phyloP scores from a whole-genome alignment of 1,140 invertebrate species.

The Drosophila willistoni region DNA sequence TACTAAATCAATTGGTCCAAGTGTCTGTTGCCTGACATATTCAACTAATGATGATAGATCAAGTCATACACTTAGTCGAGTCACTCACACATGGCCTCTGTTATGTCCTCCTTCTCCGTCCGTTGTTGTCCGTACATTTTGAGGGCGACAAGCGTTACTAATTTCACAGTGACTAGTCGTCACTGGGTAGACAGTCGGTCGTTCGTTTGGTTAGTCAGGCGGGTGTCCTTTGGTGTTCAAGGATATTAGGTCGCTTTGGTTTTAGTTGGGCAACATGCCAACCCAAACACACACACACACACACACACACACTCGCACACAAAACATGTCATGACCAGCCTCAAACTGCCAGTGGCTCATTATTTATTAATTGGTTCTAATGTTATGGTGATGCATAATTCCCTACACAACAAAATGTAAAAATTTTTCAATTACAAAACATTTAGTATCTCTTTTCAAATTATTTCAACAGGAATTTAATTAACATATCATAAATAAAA shows the following conservation, averaged over 20 bases:
- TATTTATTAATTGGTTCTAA: conserved; percentile 53
- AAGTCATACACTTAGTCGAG: conserved; percentile 49
- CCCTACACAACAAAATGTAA: conserved; percentile 16
- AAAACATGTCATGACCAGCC: conserved; percentile 20
- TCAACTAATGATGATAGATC: conserved; percentile 63
- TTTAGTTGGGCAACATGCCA: conserved; percentile 25
- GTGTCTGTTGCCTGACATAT: conserved; percentile 57
- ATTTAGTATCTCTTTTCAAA: conserved; percentile 14
- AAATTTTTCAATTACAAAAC: conserved; percentile 45
- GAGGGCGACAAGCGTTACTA: conserved; percentile 50
- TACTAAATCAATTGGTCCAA: conserved; percentile 61
- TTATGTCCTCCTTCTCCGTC: conserved; percentile 7
- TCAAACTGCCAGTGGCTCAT: conserved; percentile 20
- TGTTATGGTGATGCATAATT: conserved; percentile 45
- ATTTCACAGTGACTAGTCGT: conserved; percentile 38
- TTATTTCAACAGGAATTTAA: conserved; percentile 29
- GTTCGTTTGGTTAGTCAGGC: not conserved
- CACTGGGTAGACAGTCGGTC: not conserved
- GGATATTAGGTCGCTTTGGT: conserved; percentile 19
- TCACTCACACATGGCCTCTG: conserved; percentile 43
- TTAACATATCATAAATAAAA: conserved; percentile 32
- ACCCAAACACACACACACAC: conserved; percentile 18
- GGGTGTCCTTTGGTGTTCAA: not conserved
- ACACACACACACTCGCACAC: conserved; percentile 23
- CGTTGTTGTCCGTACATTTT: conserved; percentile 23